A percentile compares a stretch with the other conserved stretches of the same genome.
These are phyloP conservation scores for Penaeus monodon DNA, from an alignment of 2,888 invertebrate genomes.

Conservation along the genomic window DNA sequence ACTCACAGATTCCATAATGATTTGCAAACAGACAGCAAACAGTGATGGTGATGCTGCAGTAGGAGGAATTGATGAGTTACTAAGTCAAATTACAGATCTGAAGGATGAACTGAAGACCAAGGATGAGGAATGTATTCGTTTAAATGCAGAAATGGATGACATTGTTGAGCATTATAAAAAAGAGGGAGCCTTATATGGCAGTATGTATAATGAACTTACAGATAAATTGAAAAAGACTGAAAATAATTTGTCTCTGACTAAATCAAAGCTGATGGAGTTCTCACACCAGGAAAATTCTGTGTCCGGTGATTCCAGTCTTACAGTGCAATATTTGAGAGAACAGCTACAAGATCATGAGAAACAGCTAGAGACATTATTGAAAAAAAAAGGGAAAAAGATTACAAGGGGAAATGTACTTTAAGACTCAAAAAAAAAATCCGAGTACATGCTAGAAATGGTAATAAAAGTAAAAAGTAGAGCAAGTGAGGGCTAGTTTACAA, in stretches of 20 bases:
- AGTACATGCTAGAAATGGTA: background rate
- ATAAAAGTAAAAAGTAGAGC: background rate
- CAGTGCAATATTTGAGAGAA: background rate
- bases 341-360: background rate
- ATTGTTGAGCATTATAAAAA: conserved; percentile 34
- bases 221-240: conserved; percentile 15
- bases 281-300: background rate
- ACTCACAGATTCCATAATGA: too few species aligned
- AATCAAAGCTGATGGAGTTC: conserved; percentile 1
- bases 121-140: conserved; percentile 29
- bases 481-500: conserved; percentile 16
- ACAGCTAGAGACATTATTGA: too few species aligned
- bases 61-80: background rate
- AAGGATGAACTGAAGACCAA: conserved; percentile 16
- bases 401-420: conserved; percentile 6
- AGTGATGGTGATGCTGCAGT: background rate
- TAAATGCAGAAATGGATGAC: conserved; percentile 50
- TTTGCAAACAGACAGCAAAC: background rate
- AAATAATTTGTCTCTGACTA: conserved; percentile 14
- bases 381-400: background rate
- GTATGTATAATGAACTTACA: background rate
- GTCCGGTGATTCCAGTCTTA: background rate
- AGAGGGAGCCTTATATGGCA: background rate
- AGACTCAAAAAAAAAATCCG: background rate
- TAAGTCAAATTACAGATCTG: background rate